phyloP scores from a whole-genome alignment of 1,140 invertebrate genomes.

The Proctacanthus coquilletti region DNA sequence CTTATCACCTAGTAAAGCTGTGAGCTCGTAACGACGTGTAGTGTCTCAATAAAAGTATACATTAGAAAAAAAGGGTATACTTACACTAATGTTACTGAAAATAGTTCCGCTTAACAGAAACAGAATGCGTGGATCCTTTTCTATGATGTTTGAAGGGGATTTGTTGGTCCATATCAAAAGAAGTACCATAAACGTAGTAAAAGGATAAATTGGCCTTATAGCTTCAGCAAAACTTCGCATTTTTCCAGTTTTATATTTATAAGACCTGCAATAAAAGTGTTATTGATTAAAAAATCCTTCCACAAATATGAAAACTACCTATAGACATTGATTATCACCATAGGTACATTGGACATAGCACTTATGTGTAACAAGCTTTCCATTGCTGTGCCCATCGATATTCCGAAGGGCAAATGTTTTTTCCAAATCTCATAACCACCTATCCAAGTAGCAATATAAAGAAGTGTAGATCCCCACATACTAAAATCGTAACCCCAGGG shows the following conservation, averaged over 20 bases:
- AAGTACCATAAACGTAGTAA: slow-evolving; percentile 53
- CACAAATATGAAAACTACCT: slow-evolving; percentile 34
- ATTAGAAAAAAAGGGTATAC: slow-evolving; percentile 27
- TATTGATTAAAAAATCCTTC: not conserved
- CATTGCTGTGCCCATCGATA: slow-evolving; percentile 59
- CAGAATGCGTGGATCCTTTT: slow-evolving; percentile 66
- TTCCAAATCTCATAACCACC: slow-evolving; percentile 71
- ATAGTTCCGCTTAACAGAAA: slow-evolving; percentile 77
- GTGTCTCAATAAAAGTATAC: not conserved
- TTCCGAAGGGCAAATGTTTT: slow-evolving; percentile 49
- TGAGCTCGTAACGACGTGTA: no score
- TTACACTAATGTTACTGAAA: slow-evolving; percentile 92
- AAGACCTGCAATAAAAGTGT: slow-evolving; percentile 44
- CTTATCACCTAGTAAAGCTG: no score
- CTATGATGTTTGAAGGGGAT: slow-evolving; percentile 61
- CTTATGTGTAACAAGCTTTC: slow-evolving; percentile 74
- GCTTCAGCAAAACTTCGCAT: slow-evolving; percentile 59
- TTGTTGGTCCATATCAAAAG: slow-evolving; percentile 61
- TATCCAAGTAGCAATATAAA: slow-evolving; percentile 32
- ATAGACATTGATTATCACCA: slow-evolving; percentile 79
- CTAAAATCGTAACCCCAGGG: slow-evolving; percentile 95
- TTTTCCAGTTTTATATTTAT: slow-evolving; percentile 67
- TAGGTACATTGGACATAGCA: slow-evolving; percentile 69
- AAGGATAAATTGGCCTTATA: slow-evolving; percentile 66
- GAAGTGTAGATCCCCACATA: slow-evolving; percentile 46